Base-by-base conservation (phyloP, 2,113 vertebrate species). In the Recurvirostra avosetta region DNA sequence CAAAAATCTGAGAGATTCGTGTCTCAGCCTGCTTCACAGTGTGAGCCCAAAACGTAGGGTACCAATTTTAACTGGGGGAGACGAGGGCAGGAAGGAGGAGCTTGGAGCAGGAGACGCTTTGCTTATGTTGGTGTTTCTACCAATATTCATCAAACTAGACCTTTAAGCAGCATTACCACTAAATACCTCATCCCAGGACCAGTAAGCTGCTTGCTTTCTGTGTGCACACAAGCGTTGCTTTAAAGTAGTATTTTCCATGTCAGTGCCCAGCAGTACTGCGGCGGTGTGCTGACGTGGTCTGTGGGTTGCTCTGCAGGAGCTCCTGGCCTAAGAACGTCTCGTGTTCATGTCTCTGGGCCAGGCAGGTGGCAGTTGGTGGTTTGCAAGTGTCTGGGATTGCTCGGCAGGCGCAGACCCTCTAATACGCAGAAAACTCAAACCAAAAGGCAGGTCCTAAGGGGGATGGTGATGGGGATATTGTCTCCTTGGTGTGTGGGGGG, bases 211-310 rank as follows among this genome's bases (percentile, higher is more conserved):
- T 32, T 62, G 0, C 36, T 25, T 3, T 32, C 27, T 65, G 49
- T 34, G 56, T 59, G 62, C 32, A 11, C 59, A 8, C 68, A 27
- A 34, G 49, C 92, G 45, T 9, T 40, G 27, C 29, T 79, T 52
- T 34, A 20, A 45, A 34, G 41, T 14, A 4, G 0, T 7, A 1
- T 65, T 29, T 62, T 45, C 68, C 1, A 0, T 50, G 73, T 30
- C 32, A 6, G 72, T 74, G 78, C 50, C 66, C 78, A 66, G 83
- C 38, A 63, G 66, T 8, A 2, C 29, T 4, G 72, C 1, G 1
- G 26, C 2, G 2, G 21, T 13, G 84, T 16, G 74, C 78, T 94
- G 40, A 15, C 1, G 3, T 67, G 90, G 34, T 11, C 62, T 90
- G 71, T 43, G 67, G 40, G 40, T 20, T 82, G 71, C 87, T 74